A percentile compares a stretch with the other conserved stretches of the same genome.
phyloP scores from a whole-genome alignment of 2,888 invertebrate genomes.

The Formica aserva region DNA sequence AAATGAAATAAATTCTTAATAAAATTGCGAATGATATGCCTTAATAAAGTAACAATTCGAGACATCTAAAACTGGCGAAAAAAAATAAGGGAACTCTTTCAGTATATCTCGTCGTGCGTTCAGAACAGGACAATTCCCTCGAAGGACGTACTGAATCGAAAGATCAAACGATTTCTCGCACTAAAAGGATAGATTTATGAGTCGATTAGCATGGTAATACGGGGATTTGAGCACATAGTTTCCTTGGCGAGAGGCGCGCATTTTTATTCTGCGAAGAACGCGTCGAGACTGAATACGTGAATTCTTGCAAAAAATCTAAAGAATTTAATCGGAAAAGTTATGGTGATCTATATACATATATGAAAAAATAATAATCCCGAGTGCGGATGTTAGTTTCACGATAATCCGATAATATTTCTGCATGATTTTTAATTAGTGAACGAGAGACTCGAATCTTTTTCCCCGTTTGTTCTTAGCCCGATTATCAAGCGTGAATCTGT shows the following conservation, averaged over 20 bases:
- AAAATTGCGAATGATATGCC: not conserved
- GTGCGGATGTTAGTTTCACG: not conserved
- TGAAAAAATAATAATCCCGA: not conserved
- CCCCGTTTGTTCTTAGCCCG: not conserved
- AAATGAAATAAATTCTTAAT: conserved; percentile 12
- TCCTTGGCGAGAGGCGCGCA: conserved; percentile 70
- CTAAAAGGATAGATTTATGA: conserved; percentile 78
- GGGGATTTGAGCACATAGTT: conserved; percentile 76
- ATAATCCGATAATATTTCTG: not conserved
- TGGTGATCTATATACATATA: not conserved
- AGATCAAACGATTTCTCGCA: conserved; percentile 68
- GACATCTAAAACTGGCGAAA: not conserved
- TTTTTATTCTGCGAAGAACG: conserved; percentile 68
- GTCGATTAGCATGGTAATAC: conserved; percentile 81
- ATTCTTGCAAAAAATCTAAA: conserved; percentile 40
- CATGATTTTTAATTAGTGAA: not conserved
- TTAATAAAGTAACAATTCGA: not conserved
- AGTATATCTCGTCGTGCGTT: not conserved
- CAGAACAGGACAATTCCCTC: conserved; percentile 36
- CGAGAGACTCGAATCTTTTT: not conserved
- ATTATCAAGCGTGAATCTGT: conserved; percentile 28
- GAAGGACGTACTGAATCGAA: conserved; percentile 63
- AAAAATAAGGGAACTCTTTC: conserved; percentile 3
- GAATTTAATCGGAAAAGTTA: not conserved
- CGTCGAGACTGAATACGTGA: conserved; percentile 46